Evolutionary conservation across 2,888 invertebrate species (phyloP).

Genomic region (Diarsia rubi): DNA sequence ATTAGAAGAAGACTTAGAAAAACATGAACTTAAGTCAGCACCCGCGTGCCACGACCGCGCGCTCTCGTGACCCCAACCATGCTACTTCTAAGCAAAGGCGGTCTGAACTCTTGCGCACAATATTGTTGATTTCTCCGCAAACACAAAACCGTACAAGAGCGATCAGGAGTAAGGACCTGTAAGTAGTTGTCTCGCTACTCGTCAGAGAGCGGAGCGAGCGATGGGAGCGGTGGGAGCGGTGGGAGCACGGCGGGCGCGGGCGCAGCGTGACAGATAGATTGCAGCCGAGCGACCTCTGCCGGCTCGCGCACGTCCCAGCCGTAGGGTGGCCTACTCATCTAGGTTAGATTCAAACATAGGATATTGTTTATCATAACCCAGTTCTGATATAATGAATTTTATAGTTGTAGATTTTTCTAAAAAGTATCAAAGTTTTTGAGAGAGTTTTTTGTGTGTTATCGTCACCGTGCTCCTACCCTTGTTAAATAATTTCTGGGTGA

Average conservation of each 20-base stretch:
- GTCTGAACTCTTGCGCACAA: conserved; percentile 2
- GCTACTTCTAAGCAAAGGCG: neutral
- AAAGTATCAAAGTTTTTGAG: neutral
- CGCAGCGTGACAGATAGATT: conserved; percentile 70
- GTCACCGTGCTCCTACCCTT: neutral
- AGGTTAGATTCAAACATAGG: conserved; percentile 4
- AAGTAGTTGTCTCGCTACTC: conserved; percentile 62
- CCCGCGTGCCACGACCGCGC: neutral
- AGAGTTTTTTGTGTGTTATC: neutral
- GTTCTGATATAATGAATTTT: no score
- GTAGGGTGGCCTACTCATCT: conserved; percentile 51
- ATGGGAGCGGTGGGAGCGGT: conserved; percentile 60
- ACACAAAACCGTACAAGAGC: conserved; percentile 40
- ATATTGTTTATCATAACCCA: neutral
- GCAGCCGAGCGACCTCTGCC: conserved; percentile 66
- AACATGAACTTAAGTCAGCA: neutral
- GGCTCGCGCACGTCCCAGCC: conserved; percentile 54
- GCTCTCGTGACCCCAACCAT: neutral
- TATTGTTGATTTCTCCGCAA: conserved; percentile 15
- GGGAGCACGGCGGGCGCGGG: conserved; percentile 57
- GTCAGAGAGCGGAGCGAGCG: conserved; percentile 54
- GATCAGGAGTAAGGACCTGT: conserved; percentile 56
- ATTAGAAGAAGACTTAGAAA: neutral
- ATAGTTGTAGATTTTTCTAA: neutral
- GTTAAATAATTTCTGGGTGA: neutral